phyloP scores from a whole-genome alignment of 2,797 vertebrate species.

The Intellagama lesueurii region DNA sequence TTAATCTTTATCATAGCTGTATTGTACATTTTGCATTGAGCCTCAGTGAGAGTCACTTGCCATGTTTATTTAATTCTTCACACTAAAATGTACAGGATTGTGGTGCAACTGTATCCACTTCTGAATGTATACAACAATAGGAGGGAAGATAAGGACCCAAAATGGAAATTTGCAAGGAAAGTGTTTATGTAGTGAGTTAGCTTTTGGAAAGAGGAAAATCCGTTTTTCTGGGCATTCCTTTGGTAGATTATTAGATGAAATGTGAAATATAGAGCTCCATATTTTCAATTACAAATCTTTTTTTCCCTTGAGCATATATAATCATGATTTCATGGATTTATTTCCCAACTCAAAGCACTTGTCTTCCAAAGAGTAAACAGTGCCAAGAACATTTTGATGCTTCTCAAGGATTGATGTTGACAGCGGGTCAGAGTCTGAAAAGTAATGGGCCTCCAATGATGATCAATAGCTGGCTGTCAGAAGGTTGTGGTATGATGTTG shows the following conservation, averaged over 20 bases:
- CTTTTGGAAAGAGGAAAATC: background rate
- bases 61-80: too few relatives aligned
- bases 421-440: background rate
- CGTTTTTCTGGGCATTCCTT: background rate
- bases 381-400: constrained; percentile 33
- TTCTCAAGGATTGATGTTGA: background rate
- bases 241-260: background rate
- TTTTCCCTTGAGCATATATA: background rate
- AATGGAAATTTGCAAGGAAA: background rate
- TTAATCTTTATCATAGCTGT: too few relatives aligned
- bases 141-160: background rate
- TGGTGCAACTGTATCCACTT: too few relatives aligned
- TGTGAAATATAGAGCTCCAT: background rate
- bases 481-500: background rate
- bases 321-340: constrained; percentile 14
- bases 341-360: background rate
- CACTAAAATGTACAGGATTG: too few relatives aligned
- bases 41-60: too few relatives aligned
- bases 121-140: background rate
- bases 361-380: constrained; percentile 18
- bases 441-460: constrained; percentile 2
- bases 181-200: background rate
- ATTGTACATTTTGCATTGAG: too few relatives aligned
- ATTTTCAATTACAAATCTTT: background rate
- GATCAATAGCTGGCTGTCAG: constrained; percentile 20